These are phyloP conservation scores for Champsocephalus esox DNA, from an alignment of 2,797 vertebrate genomes.

Conservation along the genomic window DNA sequence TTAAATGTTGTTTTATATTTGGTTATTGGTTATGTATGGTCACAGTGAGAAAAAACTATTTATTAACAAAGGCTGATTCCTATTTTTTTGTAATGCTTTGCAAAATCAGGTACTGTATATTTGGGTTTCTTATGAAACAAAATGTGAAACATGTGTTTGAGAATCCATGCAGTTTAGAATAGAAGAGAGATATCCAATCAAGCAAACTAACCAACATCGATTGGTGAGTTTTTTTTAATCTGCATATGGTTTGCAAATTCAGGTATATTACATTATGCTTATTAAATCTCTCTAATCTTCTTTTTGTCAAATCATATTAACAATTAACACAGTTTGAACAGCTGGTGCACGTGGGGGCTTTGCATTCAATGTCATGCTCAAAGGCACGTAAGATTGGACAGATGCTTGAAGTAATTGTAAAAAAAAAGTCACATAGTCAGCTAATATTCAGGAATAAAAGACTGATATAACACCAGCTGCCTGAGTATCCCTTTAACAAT, in stretches of 20 bases:
- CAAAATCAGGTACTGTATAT: too few relatives aligned
- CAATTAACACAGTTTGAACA: background rate
- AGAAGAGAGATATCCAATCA: background rate
- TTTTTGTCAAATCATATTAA: background rate
- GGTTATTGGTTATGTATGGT: too few relatives aligned
- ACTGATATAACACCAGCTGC: background rate
- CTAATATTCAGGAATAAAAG: slow-evolving; percentile 1
- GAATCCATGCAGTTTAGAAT: background rate
- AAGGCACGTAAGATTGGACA: background rate
- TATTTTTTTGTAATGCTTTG: too few relatives aligned
- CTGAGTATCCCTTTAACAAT: background rate
- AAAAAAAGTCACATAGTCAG: background rate
- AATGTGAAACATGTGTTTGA: too few relatives aligned
- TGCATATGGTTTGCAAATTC: background rate
- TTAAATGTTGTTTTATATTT: too few relatives aligned
- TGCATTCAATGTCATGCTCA: background rate
- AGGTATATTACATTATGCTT: background rate
- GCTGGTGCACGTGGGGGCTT: background rate
- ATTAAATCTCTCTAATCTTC: background rate
- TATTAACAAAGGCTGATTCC: too few relatives aligned
- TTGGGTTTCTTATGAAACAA: too few relatives aligned
- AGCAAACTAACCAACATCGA: background rate
- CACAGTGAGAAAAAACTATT: fast-evolving
- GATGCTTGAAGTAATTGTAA: background rate
- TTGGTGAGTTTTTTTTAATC: background rate